Base-by-base conservation (phyloP, 2,888 invertebrate genomes). In the Lasioglossum zephyrum region DNA sequence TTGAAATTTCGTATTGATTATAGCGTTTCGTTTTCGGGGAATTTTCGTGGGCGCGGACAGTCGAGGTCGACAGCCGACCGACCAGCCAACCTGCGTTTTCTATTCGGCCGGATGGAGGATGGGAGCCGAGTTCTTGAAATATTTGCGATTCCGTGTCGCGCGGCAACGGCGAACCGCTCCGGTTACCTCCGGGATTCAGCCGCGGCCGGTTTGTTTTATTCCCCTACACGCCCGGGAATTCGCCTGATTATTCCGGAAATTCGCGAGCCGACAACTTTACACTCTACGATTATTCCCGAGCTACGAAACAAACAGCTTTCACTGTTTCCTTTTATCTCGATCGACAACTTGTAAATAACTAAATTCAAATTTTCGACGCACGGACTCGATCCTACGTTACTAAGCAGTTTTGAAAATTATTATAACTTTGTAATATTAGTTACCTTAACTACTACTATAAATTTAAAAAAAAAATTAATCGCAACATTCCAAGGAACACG, bases 1-100 rank as follows among this genome's bases (percentile, higher is more conserved):
- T 91, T 91, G 91, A 89, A 91, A 91, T 91, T 90, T 90, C 87
- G 84, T 91, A 91, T 91, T 77, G 91, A 91, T 91, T 87, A 83
- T 87, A 83, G 83, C 70, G 41, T 81, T 73, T 87, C 79, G 86
- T 84, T 81, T 75, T 73, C 44, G 80, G 79, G 73, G 82, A 82
- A 89, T 88, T 87, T 89, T 85, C 89, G 85, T 83, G 57, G 41
- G 22, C 77, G 66, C 72, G 73, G 57, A 47, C 60, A 76, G 36
- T 2, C 9, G 57, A 39, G 89, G 87, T 87, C 87, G 86, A 80
- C 84, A 82, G 84, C 86, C 73, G 60, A 4, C 5, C 60, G 44
- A 4, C 18, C 39, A 70, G 39, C 22, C 77, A 82, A 87, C 79
- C 82, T 82, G 84, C 86, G 86, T 77, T 82, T 69, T 79, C 82